Base-by-base conservation (phyloP, 2,888 invertebrate species). In the Coelopa pilipes region DNA sequence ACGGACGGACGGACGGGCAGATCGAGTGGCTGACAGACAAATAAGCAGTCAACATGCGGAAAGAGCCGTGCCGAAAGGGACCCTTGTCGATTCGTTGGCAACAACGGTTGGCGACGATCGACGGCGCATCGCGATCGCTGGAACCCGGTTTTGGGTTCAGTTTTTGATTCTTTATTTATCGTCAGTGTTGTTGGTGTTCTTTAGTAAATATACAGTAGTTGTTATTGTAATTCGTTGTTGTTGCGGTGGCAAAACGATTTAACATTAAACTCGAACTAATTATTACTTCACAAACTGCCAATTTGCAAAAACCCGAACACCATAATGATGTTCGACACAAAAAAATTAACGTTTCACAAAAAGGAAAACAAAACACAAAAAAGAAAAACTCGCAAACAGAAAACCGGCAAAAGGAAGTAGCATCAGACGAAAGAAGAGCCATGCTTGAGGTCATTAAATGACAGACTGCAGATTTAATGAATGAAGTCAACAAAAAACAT, bases 211-310 rank as follows among this genome's bases (percentile, higher is more conserved):
- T 7, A 34, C 7, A 34, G 34, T n/a, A 46, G 15, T 49, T 67
- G 49, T 11, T 49, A 21, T 19, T 19, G 21, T 53, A 45, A 50
- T 7, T 67, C 50, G 10, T 13, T 67, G 24, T 17, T 12, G 63
- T 53, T 69, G 73, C 45, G 65, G 66, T 46, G 19, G 47, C 66
- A 59, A 62, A 55, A 55, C 68, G 62, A 75, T 75, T 77, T 75
- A 67, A 72, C 71, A 75, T 70, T 73, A 74, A 74, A 76, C 76
- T 74, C 74, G 75, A 78, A 79, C 84, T 82, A 85, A 84, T 84
- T 84, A 85, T 84, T 84, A 83, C 82, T 85, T 82, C 79, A 81
- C 71, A 71, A 71, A 71, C 83, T 83, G 81, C 83, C 83, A 84
- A 85, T 84, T 84, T 83, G 75, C 78, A 74, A 76, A 74, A 73